Conservation (phyloP, 2,888 invertebrate species). For the Polymixis flavicincta region DNA sequence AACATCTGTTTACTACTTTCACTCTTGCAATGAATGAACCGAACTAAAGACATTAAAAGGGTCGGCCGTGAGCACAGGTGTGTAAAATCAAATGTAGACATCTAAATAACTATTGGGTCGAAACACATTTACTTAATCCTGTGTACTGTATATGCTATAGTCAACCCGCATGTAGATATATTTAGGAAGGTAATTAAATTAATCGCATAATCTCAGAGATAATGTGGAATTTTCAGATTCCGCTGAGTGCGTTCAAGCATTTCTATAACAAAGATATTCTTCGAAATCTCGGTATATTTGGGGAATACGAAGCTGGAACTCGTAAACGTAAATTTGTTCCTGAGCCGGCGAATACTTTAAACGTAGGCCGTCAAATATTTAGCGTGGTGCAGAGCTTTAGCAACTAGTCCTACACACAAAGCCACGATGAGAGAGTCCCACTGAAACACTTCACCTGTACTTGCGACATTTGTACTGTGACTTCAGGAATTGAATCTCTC, state of each 20-base stretch:
- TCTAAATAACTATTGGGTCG: slow-evolving; percentile 79
- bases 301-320: slow-evolving; percentile 73
- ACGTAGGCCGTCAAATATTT: slow-evolving; percentile 77
- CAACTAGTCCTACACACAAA: slow-evolving; percentile 74
- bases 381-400: slow-evolving; percentile 70
- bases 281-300: slow-evolving; percentile 74
- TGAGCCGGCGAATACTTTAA: slow-evolving; percentile 76
- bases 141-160: slow-evolving; percentile 59
- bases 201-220: slow-evolving; percentile 49
- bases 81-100: slow-evolving; percentile 85
- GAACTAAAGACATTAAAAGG: slow-evolving; percentile 85
- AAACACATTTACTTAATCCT: slow-evolving; percentile 81
- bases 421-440: slow-evolving; percentile 64
- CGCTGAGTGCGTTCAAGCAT: slow-evolving; percentile 51
- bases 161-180: slow-evolving; percentile 52
- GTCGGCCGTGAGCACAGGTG: slow-evolving; percentile 82
- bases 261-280: slow-evolving; percentile 72
- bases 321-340: slow-evolving; percentile 80
- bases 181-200: slow-evolving; percentile 46
- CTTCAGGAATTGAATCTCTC: slow-evolving; percentile 75
- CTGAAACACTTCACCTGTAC: slow-evolving; percentile 72
- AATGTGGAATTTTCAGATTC: slow-evolving; percentile 47
- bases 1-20: slow-evolving; percentile 67
- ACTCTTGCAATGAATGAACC: slow-evolving; percentile 77
- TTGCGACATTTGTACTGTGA: slow-evolving; percentile 76